A percentile compares a stretch with the other conserved stretches of the same genome.
These are phyloP conservation scores for Drosophila kurseongensis DNA, from an alignment of 1,140 invertebrate genomes.

Conservation along the genomic window DNA sequence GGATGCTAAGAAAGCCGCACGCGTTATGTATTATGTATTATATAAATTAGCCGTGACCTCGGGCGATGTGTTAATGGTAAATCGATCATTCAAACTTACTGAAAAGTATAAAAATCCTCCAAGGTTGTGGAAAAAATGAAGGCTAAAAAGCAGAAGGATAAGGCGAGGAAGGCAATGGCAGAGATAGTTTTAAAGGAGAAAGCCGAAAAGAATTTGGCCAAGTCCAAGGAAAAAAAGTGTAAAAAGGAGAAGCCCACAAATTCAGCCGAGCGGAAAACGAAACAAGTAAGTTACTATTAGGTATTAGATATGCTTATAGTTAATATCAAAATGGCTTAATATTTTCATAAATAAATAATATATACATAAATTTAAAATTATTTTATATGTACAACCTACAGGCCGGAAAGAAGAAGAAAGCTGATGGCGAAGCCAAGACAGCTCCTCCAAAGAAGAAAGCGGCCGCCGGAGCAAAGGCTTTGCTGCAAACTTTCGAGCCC, in stretches of 20 bases:
- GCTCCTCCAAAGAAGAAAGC: not conserved
- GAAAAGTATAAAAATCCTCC: constrained; percentile 2
- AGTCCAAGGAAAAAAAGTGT: not conserved
- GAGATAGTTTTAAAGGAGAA: not conserved
- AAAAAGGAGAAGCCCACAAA: not conserved
- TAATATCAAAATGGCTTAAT: no score
- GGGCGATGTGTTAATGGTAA: constrained; percentile 41
- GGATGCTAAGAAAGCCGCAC: constrained; percentile 1
- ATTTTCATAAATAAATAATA: no score
- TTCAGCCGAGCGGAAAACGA: constrained; percentile 28
- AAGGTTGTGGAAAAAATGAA: constrained; percentile 44
- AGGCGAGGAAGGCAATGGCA: constrained; percentile 12
- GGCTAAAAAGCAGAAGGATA: constrained; percentile 8
- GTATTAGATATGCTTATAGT: no score
- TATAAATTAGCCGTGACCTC: constrained; percentile 14
- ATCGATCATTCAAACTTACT: constrained; percentile 54
- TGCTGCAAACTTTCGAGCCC: not conserved
- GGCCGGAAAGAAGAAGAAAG: constrained; percentile 25
- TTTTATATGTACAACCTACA: not conserved
- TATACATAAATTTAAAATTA: no score
- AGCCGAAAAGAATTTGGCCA: not conserved
- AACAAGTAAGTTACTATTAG: not conserved
- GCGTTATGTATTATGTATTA: not conserved
- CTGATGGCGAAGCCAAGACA: not conserved
- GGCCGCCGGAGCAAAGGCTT: not conserved